Conservation (phyloP, 1,140 invertebrate species). For the Magallana ariakensis region DNA sequence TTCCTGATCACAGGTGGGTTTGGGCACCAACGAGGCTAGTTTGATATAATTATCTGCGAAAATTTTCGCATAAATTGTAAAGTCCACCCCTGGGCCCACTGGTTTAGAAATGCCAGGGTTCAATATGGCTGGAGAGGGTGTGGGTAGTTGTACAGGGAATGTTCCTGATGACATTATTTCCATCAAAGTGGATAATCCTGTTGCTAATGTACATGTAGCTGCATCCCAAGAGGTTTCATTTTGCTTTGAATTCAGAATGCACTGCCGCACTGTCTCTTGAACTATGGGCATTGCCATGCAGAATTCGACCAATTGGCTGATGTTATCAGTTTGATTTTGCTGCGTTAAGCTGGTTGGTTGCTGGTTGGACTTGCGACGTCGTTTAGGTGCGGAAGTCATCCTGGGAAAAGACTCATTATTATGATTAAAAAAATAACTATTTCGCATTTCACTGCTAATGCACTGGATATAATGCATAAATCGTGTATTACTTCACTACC, state of each 20-base stretch:
- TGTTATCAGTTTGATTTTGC: too few species aligned
- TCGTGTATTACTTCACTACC: too few species aligned
- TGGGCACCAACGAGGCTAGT: background rate
- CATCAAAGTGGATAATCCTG: background rate
- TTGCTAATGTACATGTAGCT: background rate
- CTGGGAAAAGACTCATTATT: too few species aligned
- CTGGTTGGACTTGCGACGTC: background rate
- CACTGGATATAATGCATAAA: too few species aligned
- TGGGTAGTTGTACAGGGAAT: background rate
- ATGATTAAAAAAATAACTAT: too few species aligned
- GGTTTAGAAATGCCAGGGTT: background rate
- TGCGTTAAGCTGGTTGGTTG: background rate
- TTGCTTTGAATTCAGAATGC: too few species aligned
- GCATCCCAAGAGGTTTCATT: background rate
- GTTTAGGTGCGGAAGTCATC: background rate
- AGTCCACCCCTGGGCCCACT: background rate
- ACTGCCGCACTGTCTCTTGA: background rate
- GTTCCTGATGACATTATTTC: background rate
- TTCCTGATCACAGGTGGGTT: background rate
- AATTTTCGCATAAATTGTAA: background rate
- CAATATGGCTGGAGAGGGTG: background rate
- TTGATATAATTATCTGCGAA: background rate
- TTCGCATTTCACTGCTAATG: too few species aligned
- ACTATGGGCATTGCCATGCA: background rate
- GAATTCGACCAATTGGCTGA: background rate